Conservation (phyloP, 2,113 vertebrate genomes). For the Blennius ocellaris region DNA sequence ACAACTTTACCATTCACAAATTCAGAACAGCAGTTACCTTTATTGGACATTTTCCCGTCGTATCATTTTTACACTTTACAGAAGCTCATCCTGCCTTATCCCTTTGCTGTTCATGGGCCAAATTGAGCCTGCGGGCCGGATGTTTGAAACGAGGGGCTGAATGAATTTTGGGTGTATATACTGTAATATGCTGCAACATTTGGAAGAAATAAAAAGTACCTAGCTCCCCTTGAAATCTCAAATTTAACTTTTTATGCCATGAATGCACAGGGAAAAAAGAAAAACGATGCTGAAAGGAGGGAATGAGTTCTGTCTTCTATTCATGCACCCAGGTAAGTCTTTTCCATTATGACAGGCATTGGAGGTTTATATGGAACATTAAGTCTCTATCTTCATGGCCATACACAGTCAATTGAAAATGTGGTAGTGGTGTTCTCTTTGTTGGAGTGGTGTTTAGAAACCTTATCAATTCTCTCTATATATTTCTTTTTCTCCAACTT, state of each 20-base stretch:
- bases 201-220: background rate
- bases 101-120: too few relatives aligned
- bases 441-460: constrained; percentile 11
- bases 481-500: background rate
- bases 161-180: background rate
- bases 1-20: too few relatives aligned
- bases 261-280: background rate
- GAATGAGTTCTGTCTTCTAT: background rate
- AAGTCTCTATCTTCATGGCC: background rate
- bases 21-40: too few relatives aligned
- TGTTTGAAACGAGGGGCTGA: background rate
- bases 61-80: too few relatives aligned
- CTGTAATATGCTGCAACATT: constrained; percentile 7
- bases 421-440: background rate
- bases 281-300: background rate
- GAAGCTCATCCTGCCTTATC: too few relatives aligned
- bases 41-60: too few relatives aligned
- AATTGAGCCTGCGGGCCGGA: background rate
- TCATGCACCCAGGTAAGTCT: background rate
- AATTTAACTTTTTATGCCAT: background rate
- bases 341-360: constrained; percentile 3
- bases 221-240: background rate
- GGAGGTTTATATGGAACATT: constrained; percentile 14
- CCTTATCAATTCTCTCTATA: background rate
- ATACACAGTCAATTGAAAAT: constrained; percentile 12